Conservation (phyloP, 1,140 invertebrate species). For the Camponotus vicinus region DNA sequence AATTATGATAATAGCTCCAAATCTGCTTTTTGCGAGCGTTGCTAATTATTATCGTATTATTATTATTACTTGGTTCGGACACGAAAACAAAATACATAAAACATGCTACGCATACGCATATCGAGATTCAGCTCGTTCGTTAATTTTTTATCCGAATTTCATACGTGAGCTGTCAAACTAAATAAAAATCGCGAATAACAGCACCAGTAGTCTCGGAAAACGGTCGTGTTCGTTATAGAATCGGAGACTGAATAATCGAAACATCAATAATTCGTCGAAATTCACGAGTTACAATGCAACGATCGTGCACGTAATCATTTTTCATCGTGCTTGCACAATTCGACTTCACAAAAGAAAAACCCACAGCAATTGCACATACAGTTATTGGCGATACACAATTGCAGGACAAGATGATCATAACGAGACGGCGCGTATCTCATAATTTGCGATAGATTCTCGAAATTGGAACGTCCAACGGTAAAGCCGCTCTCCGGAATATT, state of each 20-base stretch:
- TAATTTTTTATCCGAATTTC: conserved; percentile 28
- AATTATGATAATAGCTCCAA: not conserved
- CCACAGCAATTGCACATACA: conserved; percentile 51
- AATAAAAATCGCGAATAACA: conserved; percentile 33
- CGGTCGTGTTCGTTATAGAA: not conserved
- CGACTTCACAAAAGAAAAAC: not conserved
- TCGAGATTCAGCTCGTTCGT: not conserved
- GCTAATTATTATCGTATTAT: not conserved
- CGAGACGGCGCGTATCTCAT: conserved; percentile 29
- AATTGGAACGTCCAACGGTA: conserved; percentile 70
- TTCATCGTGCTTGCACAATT: conserved; percentile 10
- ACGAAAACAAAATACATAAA: not conserved
- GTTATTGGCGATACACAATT: conserved; percentile 62
- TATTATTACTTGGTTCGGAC: not conserved
- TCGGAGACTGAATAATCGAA: conserved; percentile 28
- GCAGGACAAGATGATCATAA: conserved; percentile 10
- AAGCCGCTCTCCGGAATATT: conserved; percentile 41
- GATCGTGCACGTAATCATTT: conserved; percentile 30
- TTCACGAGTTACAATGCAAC: conserved; percentile 3
- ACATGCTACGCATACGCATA: not conserved
- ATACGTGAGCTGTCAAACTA: not conserved
- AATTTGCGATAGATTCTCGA: conserved; percentile 65
- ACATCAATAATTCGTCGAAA: conserved; percentile 29
- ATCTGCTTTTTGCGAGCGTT: not conserved
- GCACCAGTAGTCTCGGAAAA: not conserved